A percentile compares a stretch with the other conserved stretches of the same genome.
Evolutionary conservation across 2,888 invertebrate species (phyloP).

Genomic region (Cyrtodaria siliqua): DNA sequence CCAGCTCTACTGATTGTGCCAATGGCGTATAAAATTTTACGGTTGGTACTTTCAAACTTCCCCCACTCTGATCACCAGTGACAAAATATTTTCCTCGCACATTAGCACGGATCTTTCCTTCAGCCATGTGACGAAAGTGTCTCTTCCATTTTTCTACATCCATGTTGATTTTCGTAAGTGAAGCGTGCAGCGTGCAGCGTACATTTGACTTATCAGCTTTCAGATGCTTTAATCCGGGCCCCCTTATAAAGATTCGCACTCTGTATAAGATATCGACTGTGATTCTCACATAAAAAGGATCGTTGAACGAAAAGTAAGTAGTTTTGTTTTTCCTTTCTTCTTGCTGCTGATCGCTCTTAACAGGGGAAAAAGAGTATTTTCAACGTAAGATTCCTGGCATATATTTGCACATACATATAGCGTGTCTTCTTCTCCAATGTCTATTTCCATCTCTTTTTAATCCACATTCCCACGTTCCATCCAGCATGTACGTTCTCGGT

Average conservation of each 20-base stretch:
- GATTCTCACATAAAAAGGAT: conserved; percentile 15
- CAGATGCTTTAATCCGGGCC: neutral
- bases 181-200: neutral
- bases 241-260: neutral
- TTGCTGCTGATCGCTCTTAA: neutral
- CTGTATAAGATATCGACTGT: neutral
- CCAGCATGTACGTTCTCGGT: neutral
- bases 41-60: neutral
- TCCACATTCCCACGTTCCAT: neutral
- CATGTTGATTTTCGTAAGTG: conserved; percentile 1
- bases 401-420: neutral
- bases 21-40: conserved; percentile 19
- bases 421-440: neutral
- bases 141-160: conserved; percentile 23
- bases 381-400: neutral
- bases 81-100: neutral
- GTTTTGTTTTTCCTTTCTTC: neutral
- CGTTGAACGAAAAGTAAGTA: conserved; percentile 2
- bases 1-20: conserved; percentile 16
- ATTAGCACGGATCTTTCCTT: conserved; percentile 1
- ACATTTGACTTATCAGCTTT: neutral
- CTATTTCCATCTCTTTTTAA: conserved; percentile 8
- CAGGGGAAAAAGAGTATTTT: neutral
- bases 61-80: neutral
- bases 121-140: conserved; percentile 9